These are phyloP conservation scores for Amphipoea oculea DNA, from an alignment of 2,888 invertebrate genomes.

Conservation along the genomic window DNA sequence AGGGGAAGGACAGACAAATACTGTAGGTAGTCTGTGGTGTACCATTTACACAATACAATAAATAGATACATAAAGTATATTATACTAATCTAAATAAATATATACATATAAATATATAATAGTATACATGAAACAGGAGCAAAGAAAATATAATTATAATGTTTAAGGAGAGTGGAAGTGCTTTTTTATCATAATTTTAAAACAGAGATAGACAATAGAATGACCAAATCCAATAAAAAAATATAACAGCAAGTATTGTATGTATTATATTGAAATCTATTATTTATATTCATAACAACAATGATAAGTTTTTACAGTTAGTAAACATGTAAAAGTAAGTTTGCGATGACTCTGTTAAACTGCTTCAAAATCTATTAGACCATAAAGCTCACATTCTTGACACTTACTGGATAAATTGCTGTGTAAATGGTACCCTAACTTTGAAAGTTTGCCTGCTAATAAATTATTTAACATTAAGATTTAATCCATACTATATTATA, in stretches of 20 bases:
- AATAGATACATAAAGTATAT: too few species aligned
- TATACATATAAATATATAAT: too few species aligned
- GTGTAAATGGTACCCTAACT: conserved; percentile 20
- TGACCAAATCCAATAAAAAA: neutral
- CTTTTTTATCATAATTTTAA: too few species aligned
- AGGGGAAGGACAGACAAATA: too few species aligned
- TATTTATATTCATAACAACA: neutral
- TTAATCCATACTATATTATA: too few species aligned
- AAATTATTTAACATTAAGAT: neutral
- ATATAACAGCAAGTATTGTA: neutral
- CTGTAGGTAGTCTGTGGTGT: too few species aligned
- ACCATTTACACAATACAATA: too few species aligned
- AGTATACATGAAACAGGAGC: too few species aligned
- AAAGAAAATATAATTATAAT: too few species aligned
- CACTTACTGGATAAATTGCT: neutral
- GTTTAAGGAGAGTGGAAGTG: too few species aligned
- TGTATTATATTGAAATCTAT: neutral
- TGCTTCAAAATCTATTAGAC: neutral
- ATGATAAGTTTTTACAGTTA: neutral
- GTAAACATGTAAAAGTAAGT: neutral
- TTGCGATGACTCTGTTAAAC: neutral
- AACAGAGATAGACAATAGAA: neutral
- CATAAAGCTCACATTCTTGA: neutral
- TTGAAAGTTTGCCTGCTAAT: neutral
- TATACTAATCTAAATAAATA: too few species aligned